These are phyloP conservation scores for Bucorvus abyssinicus DNA, from an alignment of 2,797 vertebrate species.

Conservation along the genomic window DNA sequence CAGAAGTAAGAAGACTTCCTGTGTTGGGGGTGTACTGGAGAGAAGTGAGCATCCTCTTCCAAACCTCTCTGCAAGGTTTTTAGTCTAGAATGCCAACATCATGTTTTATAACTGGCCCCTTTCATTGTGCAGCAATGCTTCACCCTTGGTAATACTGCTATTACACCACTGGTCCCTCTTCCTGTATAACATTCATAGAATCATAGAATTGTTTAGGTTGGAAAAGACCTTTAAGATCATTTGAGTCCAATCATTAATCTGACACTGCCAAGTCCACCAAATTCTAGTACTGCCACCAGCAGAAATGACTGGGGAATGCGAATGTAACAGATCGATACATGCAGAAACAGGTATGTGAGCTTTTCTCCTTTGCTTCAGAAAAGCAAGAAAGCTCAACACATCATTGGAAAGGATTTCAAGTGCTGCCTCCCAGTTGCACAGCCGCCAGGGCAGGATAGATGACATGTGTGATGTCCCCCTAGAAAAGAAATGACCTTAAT, in stretches of 20 bases:
- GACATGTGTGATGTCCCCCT: neutral
- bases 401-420: neutral
- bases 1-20: neutral
- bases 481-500: neutral
- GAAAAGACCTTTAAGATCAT: neutral
- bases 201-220: neutral
- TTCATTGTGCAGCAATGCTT: neutral
- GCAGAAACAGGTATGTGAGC: neutral
- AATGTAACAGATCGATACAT: neutral
- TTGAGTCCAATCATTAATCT: neutral
- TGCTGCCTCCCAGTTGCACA: neutral
- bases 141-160: neutral
- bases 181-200: neutral
- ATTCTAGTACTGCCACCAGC: neutral
- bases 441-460: neutral
- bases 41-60: neutral
- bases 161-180: neutral
- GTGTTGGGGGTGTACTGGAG: neutral
- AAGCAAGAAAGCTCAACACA: neutral
- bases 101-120: neutral
- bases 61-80: neutral
- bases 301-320: neutral
- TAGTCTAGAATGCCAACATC: neutral
- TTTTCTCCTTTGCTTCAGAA: neutral
- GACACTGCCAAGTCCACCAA: neutral